These are phyloP conservation scores for Parascotia fuliginaria DNA, from an alignment of 2,888 invertebrate species.

Conservation along the genomic window DNA sequence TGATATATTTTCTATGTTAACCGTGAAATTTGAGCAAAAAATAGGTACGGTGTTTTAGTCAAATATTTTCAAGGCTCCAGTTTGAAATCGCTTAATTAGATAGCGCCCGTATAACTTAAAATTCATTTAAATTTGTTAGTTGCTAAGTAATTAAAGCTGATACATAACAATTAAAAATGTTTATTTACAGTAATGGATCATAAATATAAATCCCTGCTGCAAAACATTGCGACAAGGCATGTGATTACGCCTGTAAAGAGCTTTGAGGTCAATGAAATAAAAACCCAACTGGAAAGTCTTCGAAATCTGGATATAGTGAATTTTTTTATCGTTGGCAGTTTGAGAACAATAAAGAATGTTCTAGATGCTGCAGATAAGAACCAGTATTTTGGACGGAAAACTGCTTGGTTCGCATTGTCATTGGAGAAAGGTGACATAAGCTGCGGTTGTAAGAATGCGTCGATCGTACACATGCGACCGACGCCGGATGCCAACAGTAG, in stretches of 20 bases:
- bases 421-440: conserved; percentile 90
- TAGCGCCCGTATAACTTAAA: conserved; percentile 31
- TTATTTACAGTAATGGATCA: conserved; percentile 93
- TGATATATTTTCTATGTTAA: conserved; percentile 25
- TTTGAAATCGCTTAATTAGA: conserved; percentile 28
- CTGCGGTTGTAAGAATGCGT: conserved; percentile 91
- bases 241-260: conserved; percentile 90
- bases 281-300: conserved; percentile 89
- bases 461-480: conserved; percentile 91
- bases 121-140: conserved; percentile 24
- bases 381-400: conserved; percentile 92
- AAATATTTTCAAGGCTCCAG: conserved; percentile 22
- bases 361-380: conserved; percentile 90
- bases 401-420: conserved; percentile 94
- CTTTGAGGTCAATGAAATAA: conserved; percentile 86
- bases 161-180: conserved; percentile 28
- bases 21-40: conserved; percentile 30
- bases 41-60: conserved; percentile 19
- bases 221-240: conserved; percentile 96
- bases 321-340: conserved; percentile 93
- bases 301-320: conserved; percentile 95
- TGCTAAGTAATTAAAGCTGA: conserved; percentile 24
- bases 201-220: conserved; percentile 95
- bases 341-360: conserved; percentile 89
- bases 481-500: conserved; percentile 88